Percentiles rank a stretch among this genome's conserved stretches.
Conservation (phyloP, 2,888 invertebrate genomes). For the Drosophila ustulata region DNA sequence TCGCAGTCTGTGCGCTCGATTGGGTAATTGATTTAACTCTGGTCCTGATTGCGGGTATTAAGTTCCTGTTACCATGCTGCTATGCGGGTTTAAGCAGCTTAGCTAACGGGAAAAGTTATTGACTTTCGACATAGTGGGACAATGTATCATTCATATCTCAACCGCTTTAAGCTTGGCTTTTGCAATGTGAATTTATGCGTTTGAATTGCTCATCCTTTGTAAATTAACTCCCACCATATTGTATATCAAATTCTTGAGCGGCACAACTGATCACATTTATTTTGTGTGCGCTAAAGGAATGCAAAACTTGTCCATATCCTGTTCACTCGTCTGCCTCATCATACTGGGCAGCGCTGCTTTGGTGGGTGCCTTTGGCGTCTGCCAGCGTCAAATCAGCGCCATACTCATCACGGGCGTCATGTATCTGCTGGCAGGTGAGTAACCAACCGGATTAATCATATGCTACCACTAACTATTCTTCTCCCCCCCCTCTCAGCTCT, state of each 20-base stretch:
- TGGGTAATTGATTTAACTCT: conserved; percentile 57
- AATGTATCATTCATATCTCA: background rate
- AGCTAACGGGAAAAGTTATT: background rate
- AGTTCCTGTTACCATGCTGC: conserved; percentile 1
- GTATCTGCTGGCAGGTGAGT: conserved; percentile 95
- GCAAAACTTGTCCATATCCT: conserved; percentile 98
- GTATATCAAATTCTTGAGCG: background rate
- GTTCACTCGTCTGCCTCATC: conserved; percentile 95
- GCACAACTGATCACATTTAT: conserved; percentile 13
- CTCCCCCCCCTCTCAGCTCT: conserved; percentile 87
- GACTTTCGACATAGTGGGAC: background rate
- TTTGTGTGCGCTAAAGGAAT: conserved; percentile 87
- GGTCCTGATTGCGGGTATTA: conserved; percentile 42
- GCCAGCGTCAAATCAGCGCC: conserved; percentile 96
- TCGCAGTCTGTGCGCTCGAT: conserved; percentile 32
- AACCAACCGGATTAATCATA: background rate
- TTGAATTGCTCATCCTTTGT: conserved; percentile 14
- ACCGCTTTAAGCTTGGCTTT: conserved; percentile 23
- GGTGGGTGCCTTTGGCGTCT: conserved; percentile 95
- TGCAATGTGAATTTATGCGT: background rate
- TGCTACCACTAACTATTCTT: background rate
- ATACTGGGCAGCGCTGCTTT: conserved; percentile 94
- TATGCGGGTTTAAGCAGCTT: background rate
- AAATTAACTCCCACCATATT: conserved; percentile 1
- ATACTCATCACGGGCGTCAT: conserved; percentile 97